Percentiles rank a stretch among this genome's conserved stretches.
Conservation (phyloP, 2,113 vertebrate genomes). For the Odontophorus gujanensis region DNA sequence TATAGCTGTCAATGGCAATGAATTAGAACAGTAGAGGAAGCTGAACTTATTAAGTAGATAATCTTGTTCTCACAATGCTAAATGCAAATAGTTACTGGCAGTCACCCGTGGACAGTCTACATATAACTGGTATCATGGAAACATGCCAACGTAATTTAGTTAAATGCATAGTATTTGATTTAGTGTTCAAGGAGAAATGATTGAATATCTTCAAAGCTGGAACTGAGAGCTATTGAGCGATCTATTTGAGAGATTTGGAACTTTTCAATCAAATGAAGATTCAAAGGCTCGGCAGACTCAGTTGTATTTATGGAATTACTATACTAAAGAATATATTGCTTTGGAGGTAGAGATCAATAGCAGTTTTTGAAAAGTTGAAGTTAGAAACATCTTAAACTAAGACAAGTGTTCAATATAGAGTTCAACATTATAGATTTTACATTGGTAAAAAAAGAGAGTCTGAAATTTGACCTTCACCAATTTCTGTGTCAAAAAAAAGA, state of each 20-base stretch:
- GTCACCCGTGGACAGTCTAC: not conserved
- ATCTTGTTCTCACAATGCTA: constrained; percentile 23
- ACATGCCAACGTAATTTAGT: not conserved
- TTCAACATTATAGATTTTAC: constrained; percentile 46
- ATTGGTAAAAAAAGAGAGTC: constrained; percentile 42
- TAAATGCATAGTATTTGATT: constrained; percentile 36
- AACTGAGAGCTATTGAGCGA: not conserved
- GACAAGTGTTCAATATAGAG: constrained; percentile 55
- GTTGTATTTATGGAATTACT: constrained; percentile 69
- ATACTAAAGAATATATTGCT: constrained; percentile 55
- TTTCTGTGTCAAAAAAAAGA: too few species aligned
- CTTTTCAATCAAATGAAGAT: constrained; percentile 70
- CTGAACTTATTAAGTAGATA: constrained; percentile 1
- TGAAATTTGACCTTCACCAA: constrained; percentile 58
- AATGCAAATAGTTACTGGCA: constrained; percentile 31
- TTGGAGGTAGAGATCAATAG: constrained; percentile 67
- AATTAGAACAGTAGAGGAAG: not conserved
- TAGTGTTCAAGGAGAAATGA: constrained; percentile 27
- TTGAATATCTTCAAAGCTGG: constrained; percentile 33
- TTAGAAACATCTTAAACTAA: constrained; percentile 62
- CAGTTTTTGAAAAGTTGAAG: constrained; percentile 58
- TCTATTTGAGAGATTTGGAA: constrained; percentile 61
- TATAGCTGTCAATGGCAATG: not conserved
- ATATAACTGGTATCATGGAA: not conserved
- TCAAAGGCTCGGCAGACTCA: constrained; percentile 37